Base-by-base conservation (phyloP, 2,113 vertebrate genomes). In the Scatophagus argus region DNA sequence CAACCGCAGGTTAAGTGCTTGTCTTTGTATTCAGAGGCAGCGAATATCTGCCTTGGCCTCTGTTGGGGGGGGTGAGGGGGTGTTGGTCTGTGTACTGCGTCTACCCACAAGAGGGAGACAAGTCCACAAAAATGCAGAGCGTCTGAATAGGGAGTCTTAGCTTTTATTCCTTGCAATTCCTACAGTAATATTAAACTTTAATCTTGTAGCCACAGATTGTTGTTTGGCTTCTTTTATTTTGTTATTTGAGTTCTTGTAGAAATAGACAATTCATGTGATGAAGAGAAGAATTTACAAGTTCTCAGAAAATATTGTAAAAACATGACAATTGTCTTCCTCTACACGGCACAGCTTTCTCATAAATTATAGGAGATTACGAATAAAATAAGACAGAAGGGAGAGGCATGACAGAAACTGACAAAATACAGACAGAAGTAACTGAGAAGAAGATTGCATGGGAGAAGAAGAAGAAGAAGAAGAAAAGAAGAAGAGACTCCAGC, bases 61-160 rank as follows among this genome's bases (percentile, higher is more conserved):
- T 74, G 25, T 43, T 84, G 76, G 79, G 72, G 51, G 86, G 49
- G 25, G 55, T 78, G 68, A 75, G 67, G 34, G 76, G 65, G 41
- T 34, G 86, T 71, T 3, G 69, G 84, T 36, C 60, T 25, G 8
- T 67, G 56, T 91, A 77, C 89, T 74, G 29, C 16, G 11, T 75
- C 62, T 67, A 61, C 82, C 92, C 93, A 91, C 91, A 88, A 92
- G 93, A 91, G 92, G 92, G 93, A 88, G 92, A 93, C 92, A 93
- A 75, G 59, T 74, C 73, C 61, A 46, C 84, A 82, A 76, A 83
- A 87, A 87, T 32, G 32, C 60, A 62, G 25, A 9, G 32, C 41
- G 32, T 73, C 46, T 17, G 27, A 21, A 68, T 25, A 39, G 25
- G 19, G 65, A 38, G 13, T 31, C 52, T 46, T 8, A 54, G 27